Conservation (phyloP, 2,888 invertebrate genomes). For the Nomada lathburiana region DNA sequence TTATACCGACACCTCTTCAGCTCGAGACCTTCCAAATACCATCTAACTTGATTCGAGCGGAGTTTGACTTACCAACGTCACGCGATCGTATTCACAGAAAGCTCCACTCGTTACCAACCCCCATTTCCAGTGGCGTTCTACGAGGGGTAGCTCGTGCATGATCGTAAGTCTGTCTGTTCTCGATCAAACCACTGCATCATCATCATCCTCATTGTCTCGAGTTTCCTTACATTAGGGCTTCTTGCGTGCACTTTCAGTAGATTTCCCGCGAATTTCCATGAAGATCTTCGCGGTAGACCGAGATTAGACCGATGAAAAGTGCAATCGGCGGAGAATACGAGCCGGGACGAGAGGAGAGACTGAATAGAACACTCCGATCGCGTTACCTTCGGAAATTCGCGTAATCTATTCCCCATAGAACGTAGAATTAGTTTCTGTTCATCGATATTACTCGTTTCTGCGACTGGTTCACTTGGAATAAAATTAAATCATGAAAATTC, state of each 20-base stretch:
- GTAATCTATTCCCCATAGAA: conserved; percentile 25
- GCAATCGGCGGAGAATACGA: conserved; percentile 15
- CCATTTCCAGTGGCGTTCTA: background rate
- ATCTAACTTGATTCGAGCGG: conserved; percentile 1
- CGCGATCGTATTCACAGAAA: conserved; percentile 16
- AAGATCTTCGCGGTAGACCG: background rate
- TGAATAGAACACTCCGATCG: conserved; percentile 26
- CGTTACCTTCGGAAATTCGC: conserved; percentile 31
- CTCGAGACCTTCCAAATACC: conserved; percentile 3
- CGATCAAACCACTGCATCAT: conserved; percentile 1
- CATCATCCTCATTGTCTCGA: conserved; percentile 4
- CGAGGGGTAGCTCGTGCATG: background rate
- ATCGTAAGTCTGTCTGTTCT: conserved; percentile 3
- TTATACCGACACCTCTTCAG: background rate
- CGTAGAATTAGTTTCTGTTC: conserved; percentile 1
- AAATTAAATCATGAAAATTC: conserved; percentile 23
- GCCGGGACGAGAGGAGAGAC: background rate
- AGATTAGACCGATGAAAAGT: conserved; percentile 10
- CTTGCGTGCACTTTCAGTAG: background rate
- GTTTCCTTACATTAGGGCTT: conserved; percentile 8
- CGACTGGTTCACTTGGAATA: background rate
- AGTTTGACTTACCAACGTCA: conserved; percentile 1
- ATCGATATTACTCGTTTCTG: conserved; percentile 8
- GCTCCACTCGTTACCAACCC: background rate
- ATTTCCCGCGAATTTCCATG: background rate